Conservation (phyloP, 2,888 invertebrate species). For the Lagria hirta region DNA sequence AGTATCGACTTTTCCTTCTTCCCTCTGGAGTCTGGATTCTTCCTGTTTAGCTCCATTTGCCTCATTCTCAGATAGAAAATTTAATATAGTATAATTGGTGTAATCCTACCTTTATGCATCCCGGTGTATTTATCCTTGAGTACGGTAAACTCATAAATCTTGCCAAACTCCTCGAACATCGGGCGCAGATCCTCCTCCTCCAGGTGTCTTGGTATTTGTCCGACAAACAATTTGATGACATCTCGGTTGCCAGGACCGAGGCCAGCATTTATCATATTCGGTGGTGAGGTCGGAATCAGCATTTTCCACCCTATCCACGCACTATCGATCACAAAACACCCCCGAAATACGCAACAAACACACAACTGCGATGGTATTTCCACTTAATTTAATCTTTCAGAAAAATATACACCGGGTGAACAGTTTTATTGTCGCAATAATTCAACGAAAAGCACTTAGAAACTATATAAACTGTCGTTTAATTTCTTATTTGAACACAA, state of each 20-base stretch:
- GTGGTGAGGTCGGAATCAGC: conserved; percentile 53
- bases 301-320: conserved; percentile 38
- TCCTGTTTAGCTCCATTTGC: background rate
- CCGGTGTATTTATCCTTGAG: conserved; percentile 94
- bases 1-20: conserved; percentile 1
- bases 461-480: conserved; percentile 19
- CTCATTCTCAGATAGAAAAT: background rate
- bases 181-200: conserved; percentile 86
- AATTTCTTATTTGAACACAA: conserved; percentile 21
- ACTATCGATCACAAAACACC: conserved; percentile 32
- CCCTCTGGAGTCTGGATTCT: background rate
- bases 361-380: conserved; percentile 18
- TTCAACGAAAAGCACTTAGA: conserved; percentile 18
- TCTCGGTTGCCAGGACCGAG: conserved; percentile 43
- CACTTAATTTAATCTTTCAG: conserved; percentile 8
- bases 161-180: conserved; percentile 90
- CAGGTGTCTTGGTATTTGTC: conserved; percentile 88
- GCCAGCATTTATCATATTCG: too few relatives aligned
- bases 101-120: conserved; percentile 90
- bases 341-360: conserved; percentile 36
- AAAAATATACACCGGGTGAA: conserved; percentile 17
- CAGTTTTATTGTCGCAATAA: conserved; percentile 20
- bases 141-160: conserved; percentile 91
- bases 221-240: conserved; percentile 85
- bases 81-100: background rate